phyloP scores from a whole-genome alignment of 2,113 vertebrate species.

The Ailurus styani region DNA sequence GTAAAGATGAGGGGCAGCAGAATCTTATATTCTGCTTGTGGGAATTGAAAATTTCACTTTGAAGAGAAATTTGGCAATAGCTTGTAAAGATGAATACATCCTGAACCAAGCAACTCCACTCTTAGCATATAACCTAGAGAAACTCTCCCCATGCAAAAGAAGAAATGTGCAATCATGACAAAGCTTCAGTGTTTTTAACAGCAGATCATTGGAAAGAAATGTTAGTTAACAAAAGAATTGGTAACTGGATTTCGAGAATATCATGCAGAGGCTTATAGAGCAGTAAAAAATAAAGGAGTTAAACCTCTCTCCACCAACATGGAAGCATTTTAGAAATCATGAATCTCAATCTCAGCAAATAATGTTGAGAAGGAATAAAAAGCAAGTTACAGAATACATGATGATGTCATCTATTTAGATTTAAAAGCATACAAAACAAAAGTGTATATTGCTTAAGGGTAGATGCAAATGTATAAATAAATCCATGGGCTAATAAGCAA shows the following conservation, averaged over 20 bases:
- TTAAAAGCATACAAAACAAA: not conserved
- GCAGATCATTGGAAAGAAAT: not conserved
- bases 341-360: not conserved
- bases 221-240: not conserved
- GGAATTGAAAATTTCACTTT: not conserved
- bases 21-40: not conserved
- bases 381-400: not conserved
- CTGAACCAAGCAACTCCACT: not conserved
- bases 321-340: not conserved
- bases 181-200: not conserved
- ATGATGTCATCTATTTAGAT: not conserved
- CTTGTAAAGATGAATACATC: not conserved
- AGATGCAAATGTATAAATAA: not conserved
- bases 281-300: not conserved
- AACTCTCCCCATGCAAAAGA: not conserved
- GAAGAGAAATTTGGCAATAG: not conserved
- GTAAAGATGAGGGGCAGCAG: not conserved
- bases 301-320: not conserved
- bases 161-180: not conserved
- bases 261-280: not conserved
- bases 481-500: not conserved
- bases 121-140: not conserved
- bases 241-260: not conserved
- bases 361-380: not conserved
- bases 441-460: not conserved